These are phyloP conservation scores for Tinamus guttatus DNA, from an alignment of 2,113 vertebrate species.

Conservation along the genomic window DNA sequence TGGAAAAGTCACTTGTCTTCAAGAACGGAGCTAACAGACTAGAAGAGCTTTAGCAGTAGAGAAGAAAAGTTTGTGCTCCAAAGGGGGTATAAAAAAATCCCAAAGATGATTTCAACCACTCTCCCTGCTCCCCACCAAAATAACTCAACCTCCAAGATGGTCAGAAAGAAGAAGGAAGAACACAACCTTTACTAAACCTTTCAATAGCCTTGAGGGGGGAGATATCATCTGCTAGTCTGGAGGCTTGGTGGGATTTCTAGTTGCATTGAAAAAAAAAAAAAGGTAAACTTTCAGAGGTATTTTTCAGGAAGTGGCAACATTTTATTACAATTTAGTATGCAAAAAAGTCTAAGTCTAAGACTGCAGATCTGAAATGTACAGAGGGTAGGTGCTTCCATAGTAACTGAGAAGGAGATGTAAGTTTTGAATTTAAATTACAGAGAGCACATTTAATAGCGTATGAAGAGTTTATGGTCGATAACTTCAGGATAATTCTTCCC, in stretches of 20 bases:
- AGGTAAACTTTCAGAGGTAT: slow-evolving; percentile 29
- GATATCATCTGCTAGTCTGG: not conserved
- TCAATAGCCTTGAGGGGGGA: not conserved
- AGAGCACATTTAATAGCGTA: slow-evolving; percentile 54
- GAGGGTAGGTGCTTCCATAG: slow-evolving; percentile 74
- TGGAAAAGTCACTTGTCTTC: not conserved
- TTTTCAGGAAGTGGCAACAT: slow-evolving; percentile 26
- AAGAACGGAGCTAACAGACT: not conserved
- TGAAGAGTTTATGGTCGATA: not conserved
- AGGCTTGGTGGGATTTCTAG: not conserved
- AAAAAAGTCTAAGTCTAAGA: slow-evolving; percentile 58
- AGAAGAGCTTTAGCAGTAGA: not conserved
- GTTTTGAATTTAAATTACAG: slow-evolving; percentile 69
- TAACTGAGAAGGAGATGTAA: slow-evolving; percentile 67
- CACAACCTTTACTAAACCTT: not conserved
- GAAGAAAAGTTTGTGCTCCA: not conserved
- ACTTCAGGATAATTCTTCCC: not conserved
- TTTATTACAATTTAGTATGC: slow-evolving; percentile 42
- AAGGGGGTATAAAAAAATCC: not conserved
- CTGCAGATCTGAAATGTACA: slow-evolving; percentile 63
- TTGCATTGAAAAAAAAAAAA: not conserved
- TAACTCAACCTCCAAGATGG: not conserved
- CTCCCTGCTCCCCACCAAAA: not conserved
- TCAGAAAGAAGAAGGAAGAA: not conserved
- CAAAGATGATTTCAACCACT: not conserved